These are phyloP conservation scores for Lithophane socia DNA, from an alignment of 2,888 invertebrate species.

Conservation along the genomic window DNA sequence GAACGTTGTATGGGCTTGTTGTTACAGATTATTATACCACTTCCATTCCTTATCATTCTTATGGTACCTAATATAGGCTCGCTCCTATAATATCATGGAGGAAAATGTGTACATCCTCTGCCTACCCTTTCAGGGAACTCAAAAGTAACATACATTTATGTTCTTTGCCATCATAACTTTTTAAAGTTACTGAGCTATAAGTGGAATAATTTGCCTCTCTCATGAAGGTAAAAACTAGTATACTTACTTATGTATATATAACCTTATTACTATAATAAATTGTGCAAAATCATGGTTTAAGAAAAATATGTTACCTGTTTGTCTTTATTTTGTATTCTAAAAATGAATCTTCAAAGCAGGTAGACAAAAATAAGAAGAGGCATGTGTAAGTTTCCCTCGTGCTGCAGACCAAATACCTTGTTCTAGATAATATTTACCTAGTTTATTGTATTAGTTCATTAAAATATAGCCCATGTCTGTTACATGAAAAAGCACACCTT, in stretches of 20 bases:
- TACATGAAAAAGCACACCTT: conserved; percentile 4
- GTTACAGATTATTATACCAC: conserved; percentile 1
- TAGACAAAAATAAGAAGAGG: conserved; percentile 55
- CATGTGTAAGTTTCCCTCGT: conserved; percentile 48
- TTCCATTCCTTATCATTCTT: neutral
- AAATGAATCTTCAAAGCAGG: conserved; percentile 65
- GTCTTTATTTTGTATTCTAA: conserved; percentile 57
- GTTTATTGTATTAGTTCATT: conserved; percentile 23
- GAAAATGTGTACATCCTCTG: neutral
- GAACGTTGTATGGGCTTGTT: conserved; percentile 36
- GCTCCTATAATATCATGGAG: neutral
- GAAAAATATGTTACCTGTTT: conserved; percentile 70
- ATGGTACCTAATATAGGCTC: conserved; percentile 7
- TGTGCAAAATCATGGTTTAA: conserved; percentile 52
- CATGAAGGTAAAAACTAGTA: conserved; percentile 22
- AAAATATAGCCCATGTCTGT: conserved; percentile 3
- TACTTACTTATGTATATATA: conserved; percentile 52
- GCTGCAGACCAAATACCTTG: conserved; percentile 55
- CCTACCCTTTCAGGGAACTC: neutral
- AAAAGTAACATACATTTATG: neutral
- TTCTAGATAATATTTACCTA: conserved; percentile 49
- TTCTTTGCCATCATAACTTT: conserved; percentile 11
- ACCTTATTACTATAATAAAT: conserved; percentile 46
- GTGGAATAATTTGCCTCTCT: conserved; percentile 19
- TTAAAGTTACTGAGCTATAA: conserved; percentile 1